Conservation (phyloP, 2,888 invertebrate genomes). For the Orchesella flavescens region DNA sequence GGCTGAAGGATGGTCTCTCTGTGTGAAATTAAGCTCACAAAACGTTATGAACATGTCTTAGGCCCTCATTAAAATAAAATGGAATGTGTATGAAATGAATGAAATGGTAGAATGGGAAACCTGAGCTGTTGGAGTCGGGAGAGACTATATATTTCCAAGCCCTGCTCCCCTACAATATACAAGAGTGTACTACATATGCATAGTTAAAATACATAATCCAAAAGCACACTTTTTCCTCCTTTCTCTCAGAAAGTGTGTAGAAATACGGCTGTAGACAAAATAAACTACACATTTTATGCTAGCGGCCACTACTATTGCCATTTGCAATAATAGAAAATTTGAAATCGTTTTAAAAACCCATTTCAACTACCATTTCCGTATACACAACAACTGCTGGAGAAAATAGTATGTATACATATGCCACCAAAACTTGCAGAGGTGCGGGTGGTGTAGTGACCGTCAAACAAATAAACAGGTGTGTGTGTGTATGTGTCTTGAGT, state of each 20-base stretch:
- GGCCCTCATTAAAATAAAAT: conserved; percentile 62
- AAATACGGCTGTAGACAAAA: not conserved
- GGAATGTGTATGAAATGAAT: conserved; percentile 39
- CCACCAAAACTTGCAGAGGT: no score
- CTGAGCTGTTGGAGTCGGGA: not conserved
- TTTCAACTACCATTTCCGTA: conserved; percentile 49
- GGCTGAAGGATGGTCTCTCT: conserved; percentile 59
- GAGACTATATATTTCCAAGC: not conserved
- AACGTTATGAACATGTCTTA: conserved; percentile 61
- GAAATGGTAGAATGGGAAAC: conserved; percentile 40
- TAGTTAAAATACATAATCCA: no score
- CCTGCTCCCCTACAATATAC: no score
- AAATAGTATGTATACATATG: no score
- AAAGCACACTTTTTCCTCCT: no score
- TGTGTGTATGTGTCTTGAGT: not conserved
- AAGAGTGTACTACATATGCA: no score
- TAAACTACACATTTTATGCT: not conserved
- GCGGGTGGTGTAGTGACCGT: no score
- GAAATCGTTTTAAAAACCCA: conserved; percentile 54
- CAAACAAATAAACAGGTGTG: not conserved
- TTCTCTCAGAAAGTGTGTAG: no score
- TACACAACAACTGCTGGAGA: not conserved
- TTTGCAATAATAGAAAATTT: conserved; percentile 45
- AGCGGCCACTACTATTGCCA: not conserved
- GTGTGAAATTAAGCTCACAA: conserved; percentile 61